Conservation (phyloP, 1,140 invertebrate species). For the Nixonia krombeini region DNA sequence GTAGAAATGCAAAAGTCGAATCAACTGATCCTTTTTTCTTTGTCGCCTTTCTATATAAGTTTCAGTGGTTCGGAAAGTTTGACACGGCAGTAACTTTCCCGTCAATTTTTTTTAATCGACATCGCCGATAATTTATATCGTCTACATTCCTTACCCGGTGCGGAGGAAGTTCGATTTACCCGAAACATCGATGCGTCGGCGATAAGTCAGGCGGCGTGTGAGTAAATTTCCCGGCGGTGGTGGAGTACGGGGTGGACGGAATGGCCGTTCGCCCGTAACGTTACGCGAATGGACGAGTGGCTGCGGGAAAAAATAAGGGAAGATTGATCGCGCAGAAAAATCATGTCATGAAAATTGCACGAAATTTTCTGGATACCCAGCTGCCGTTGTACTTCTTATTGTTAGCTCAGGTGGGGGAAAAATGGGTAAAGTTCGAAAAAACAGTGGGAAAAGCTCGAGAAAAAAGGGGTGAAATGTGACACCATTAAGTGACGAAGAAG, state of each 20-base stretch:
- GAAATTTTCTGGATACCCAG: constrained; percentile 8
- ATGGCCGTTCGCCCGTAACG: constrained; percentile 30
- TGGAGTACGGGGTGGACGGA: background rate
- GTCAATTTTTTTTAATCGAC: too few species aligned
- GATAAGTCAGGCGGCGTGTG: constrained; percentile 22
- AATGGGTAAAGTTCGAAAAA: too few species aligned
- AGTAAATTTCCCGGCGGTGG: constrained; percentile 19
- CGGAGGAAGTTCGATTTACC: constrained; percentile 12
- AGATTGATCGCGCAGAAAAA: constrained; percentile 29
- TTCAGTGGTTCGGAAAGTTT: too few species aligned
- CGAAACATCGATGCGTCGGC: constrained; percentile 1
- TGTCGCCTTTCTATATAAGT: too few species aligned
- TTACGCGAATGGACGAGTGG: constrained; percentile 38
- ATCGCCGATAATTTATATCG: too few species aligned
- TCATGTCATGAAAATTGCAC: constrained; percentile 34
- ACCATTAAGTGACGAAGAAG: constrained; percentile 1
- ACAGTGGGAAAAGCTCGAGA: too few species aligned
- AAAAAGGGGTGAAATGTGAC: constrained; percentile 7
- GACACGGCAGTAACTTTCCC: too few species aligned
- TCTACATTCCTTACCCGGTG: too few species aligned
- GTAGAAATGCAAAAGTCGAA: too few species aligned
- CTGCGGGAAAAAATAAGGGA: constrained; percentile 26
- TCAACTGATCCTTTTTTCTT: too few species aligned
- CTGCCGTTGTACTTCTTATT: constrained; percentile 11
- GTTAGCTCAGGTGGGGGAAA: constrained; percentile 10